These are phyloP conservation scores for Spodoptera frugiperda DNA, from an alignment of 1,140 invertebrate species.

Conservation along the genomic window DNA sequence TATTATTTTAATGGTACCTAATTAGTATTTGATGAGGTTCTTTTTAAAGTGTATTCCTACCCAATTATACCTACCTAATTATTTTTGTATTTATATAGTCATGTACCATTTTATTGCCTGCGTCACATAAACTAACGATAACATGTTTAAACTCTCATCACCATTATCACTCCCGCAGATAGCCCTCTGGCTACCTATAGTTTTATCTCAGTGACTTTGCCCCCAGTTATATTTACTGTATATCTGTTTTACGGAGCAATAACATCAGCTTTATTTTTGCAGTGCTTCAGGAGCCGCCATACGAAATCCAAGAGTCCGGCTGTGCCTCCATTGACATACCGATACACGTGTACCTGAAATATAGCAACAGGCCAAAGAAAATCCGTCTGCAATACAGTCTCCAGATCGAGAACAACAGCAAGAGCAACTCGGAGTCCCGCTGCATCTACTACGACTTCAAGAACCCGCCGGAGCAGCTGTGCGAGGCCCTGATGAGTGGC, in stretches of 20 bases:
- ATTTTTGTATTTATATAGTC: too few relatives aligned
- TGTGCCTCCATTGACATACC: constrained; percentile 80
- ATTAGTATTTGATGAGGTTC: too few relatives aligned
- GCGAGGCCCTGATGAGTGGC: constrained; percentile 73
- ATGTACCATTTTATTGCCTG: background rate
- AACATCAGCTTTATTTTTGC: constrained; percentile 57
- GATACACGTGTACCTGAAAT: constrained; percentile 82
- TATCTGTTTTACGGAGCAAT: constrained; percentile 44
- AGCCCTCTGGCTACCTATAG: constrained; percentile 45
- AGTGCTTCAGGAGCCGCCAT: constrained; percentile 83
- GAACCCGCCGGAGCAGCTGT: constrained; percentile 74
- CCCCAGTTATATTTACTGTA: constrained; percentile 19
- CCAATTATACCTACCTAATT: too few relatives aligned
- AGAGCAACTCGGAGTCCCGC: constrained; percentile 71
- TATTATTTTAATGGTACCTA: too few relatives aligned
- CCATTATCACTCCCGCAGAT: constrained; percentile 49
- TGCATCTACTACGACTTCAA: constrained; percentile 80
- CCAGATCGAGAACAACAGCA: constrained; percentile 75
- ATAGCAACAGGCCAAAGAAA: constrained; percentile 76
- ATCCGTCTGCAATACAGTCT: constrained; percentile 78
- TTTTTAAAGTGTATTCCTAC: too few relatives aligned
- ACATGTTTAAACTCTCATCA: constrained; percentile 26
- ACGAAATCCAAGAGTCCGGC: constrained; percentile 82
- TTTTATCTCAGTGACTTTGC: constrained; percentile 54
- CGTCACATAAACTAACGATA: constrained; percentile 1